Percentiles rank a stretch among this genome's conserved stretches.
Evolutionary conservation across 2,888 invertebrate genomes (phyloP).

Genomic region (Euzophera pinguis): DNA sequence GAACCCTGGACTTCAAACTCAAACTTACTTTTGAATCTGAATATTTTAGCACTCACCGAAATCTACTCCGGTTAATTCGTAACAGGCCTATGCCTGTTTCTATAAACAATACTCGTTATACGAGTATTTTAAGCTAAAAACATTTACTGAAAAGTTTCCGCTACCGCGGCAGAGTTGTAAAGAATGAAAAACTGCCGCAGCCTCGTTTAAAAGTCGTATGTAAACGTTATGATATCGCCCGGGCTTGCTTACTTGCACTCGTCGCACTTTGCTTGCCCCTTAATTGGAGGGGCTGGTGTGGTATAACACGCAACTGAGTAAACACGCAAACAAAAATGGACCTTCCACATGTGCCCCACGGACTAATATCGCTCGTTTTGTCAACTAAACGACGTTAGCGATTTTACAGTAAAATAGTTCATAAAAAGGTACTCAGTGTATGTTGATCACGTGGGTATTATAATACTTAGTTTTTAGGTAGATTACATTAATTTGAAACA

Average conservation of each 20-base stretch:
- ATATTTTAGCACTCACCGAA: too few relatives aligned
- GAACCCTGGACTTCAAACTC: too few relatives aligned
- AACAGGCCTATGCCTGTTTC: too few relatives aligned
- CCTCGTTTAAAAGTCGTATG: constrained; percentile 63
- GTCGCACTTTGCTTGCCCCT: constrained; percentile 66
- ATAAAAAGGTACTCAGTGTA: constrained; percentile 49
- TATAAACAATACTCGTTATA: not conserved
- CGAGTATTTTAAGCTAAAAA: not conserved
- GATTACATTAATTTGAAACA: too few relatives aligned
- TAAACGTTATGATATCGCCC: constrained; percentile 66
- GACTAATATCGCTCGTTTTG: constrained; percentile 42
- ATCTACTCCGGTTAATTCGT: not conserved
- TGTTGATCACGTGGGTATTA: constrained; percentile 27
- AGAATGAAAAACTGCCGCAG: constrained; percentile 42
- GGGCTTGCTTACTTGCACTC: constrained; percentile 67
- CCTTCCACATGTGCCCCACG: constrained; percentile 38
- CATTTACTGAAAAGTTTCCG: constrained; percentile 4
- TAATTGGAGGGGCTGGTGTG: constrained; percentile 67
- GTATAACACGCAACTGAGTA: constrained; percentile 55
- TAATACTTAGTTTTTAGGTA: constrained; percentile 17
- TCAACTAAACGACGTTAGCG: constrained; percentile 52
- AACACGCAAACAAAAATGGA: constrained; percentile 54
- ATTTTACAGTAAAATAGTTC: constrained; percentile 58
- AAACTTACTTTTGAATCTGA: too few relatives aligned
- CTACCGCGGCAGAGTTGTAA: constrained; percentile 19